phyloP scores from a whole-genome alignment of 2,888 invertebrate species.

The Tanaodytes sp. region DNA sequence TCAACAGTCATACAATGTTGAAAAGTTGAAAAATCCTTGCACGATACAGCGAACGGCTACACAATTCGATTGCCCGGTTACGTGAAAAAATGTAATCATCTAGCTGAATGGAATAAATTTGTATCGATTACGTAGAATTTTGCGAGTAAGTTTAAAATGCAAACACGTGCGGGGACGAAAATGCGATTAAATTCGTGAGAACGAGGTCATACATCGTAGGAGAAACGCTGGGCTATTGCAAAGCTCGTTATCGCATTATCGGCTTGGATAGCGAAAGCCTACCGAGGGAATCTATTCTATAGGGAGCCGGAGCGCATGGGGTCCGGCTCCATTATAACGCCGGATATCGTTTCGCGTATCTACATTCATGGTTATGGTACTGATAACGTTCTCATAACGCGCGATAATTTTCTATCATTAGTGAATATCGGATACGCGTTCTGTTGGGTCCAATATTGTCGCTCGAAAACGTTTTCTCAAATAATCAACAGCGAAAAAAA shows the following conservation, averaged over 20 bases:
- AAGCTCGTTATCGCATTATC: constrained; percentile 66
- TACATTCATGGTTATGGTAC: constrained; percentile 60
- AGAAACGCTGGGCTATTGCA: constrained; percentile 53
- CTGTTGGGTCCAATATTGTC: too few species aligned
- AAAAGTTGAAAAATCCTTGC: too few species aligned
- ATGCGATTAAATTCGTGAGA: constrained; percentile 55
- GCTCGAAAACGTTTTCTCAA: too few species aligned
- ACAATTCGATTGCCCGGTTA: too few species aligned
- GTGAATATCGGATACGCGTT: constrained; percentile 65
- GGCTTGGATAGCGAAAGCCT: constrained; percentile 60
- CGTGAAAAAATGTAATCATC: too few species aligned
- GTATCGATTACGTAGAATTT: constrained; percentile 30
- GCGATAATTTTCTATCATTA: constrained; percentile 67
- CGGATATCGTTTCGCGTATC: constrained; percentile 64
- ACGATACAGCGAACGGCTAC: too few species aligned
- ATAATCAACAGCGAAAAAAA: too few species aligned
- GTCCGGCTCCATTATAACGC: constrained; percentile 57
- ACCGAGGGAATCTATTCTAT: constrained; percentile 60
- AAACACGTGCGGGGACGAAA: constrained; percentile 58
- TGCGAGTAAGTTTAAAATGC: constrained; percentile 39
- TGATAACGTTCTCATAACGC: constrained; percentile 68
- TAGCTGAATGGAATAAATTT: constrained; percentile 21
- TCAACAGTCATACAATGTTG: too few species aligned
- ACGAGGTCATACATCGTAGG: constrained; percentile 50
- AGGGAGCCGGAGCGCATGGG: constrained; percentile 63